A percentile compares a stretch with the other conserved stretches of the same genome.
Conservation (phyloP, 2,888 invertebrate genomes). For the Drepana falcataria region DNA sequence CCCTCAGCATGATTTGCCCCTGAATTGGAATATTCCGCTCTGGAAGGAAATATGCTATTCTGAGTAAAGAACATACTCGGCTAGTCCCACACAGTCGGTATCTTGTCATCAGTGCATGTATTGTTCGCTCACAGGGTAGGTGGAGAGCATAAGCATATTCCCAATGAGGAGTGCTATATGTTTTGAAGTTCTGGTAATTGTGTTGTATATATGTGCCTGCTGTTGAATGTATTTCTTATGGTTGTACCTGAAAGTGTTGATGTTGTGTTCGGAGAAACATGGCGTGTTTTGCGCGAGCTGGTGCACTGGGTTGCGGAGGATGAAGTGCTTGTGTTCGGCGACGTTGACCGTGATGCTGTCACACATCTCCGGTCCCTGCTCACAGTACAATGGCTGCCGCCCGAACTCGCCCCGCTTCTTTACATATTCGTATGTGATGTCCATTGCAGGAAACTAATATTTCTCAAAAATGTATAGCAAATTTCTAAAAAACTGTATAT, state of each 20-base stretch:
- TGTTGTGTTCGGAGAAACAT: conserved; percentile 49
- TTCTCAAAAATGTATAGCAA: background rate
- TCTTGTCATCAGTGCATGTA: too few species aligned
- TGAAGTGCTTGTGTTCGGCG: conserved; percentile 50
- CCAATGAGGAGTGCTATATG: too few species aligned
- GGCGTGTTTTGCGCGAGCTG: conserved; percentile 66
- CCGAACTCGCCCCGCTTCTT: conserved; percentile 68
- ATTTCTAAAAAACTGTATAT: background rate
- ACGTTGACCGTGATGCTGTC: conserved; percentile 51
- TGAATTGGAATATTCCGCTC: conserved; percentile 74
- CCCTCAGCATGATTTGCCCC: conserved; percentile 88
- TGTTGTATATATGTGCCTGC: too few species aligned
- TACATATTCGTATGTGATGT: conserved; percentile 53
- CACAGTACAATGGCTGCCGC: conserved; percentile 68
- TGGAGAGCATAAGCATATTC: too few species aligned
- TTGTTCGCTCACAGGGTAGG: too few species aligned
- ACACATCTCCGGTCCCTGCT: conserved; percentile 59
- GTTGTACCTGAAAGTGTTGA: conserved; percentile 78
- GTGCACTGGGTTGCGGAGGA: conserved; percentile 76
- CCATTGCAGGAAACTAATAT: conserved; percentile 26
- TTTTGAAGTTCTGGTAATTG: too few species aligned
- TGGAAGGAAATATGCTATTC: conserved; percentile 21
- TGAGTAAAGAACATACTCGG: too few species aligned
- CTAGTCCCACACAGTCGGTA: too few species aligned
- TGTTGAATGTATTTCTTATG: too few species aligned